Base-by-base conservation (phyloP, 2,113 vertebrate species). In the Sterna hirundo region DNA sequence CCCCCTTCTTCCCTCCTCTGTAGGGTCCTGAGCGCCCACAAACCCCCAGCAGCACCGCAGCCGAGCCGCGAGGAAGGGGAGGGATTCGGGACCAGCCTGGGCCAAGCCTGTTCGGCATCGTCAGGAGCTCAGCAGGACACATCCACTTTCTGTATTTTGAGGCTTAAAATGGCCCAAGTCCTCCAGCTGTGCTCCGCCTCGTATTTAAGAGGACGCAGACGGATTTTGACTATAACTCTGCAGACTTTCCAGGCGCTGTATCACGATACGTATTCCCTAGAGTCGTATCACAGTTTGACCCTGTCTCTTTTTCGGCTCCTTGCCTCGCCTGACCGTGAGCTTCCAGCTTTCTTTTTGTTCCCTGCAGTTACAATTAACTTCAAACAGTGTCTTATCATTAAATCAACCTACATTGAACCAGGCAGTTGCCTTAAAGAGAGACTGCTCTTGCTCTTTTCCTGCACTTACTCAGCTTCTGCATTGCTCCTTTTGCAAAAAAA, bases 321-420 rank as follows among this genome's bases (percentile, higher is more conserved):
- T 13, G 34, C 32, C 69, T 84, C 2, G 6, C 57, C 84, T 84
- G 77, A 47, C 80, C 83, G 44, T 49, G 40, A 87, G 44, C 87
- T 94, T 61, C 83, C 54, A 87, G 54, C 38, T 86, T 83, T 29
- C 68, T 88, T 70, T 8, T 69, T 87, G 68, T 72, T 96, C 91
- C 78, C 89, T 80, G 6, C 18, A 83, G 81, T 87, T 89, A 87
- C 93, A 89, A 36, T 92, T 44, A 32, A 60, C 86, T 95, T 90
- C 93, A 93, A 92, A 78, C 72, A 62, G 57, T 68, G 86, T 69
- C 74, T 97, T 79, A 76, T 46, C 88, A 70, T 85, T 94, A 90
- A 61, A 85, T 84, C 93, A 95, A n/a, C 86, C 78, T 32, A 89
- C 83, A 69, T 46, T 65, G 86, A 79, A 54, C 42, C 77, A 94